A percentile compares a stretch with the other conserved stretches of the same genome.
These are phyloP conservation scores for Babylonia areolata DNA, from an alignment of 1,140 invertebrate genomes.

Conservation along the genomic window DNA sequence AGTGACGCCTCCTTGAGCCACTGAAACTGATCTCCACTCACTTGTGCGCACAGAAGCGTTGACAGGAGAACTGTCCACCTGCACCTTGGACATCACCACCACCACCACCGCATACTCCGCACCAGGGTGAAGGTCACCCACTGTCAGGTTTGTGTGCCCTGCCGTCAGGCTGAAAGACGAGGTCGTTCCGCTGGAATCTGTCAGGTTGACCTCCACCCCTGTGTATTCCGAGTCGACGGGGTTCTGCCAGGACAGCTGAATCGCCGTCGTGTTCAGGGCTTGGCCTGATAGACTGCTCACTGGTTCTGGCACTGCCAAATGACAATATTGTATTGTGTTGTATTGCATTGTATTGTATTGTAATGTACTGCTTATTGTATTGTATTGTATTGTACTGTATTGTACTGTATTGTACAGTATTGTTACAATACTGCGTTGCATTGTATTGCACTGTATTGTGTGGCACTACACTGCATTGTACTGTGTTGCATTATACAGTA, in stretches of 20 bases:
- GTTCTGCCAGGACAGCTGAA: constrained; percentile 43
- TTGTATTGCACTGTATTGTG: too few species aligned
- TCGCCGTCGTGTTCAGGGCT: constrained; percentile 44
- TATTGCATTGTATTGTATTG: too few species aligned
- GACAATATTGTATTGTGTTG: not conserved
- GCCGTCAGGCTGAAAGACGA: constrained; percentile 14
- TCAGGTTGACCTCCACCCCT: constrained; percentile 44
- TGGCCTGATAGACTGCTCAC: constrained; percentile 45
- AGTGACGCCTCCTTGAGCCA: too few species aligned
- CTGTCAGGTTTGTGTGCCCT: constrained; percentile 17
- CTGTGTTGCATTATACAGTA: too few species aligned
- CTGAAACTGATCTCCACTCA: constrained; percentile 47
- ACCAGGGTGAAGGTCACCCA: constrained; percentile 46
- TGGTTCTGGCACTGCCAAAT: constrained; percentile 53
- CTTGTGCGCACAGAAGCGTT: constrained; percentile 46
- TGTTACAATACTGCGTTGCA: not conserved
- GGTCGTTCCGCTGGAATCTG: constrained; percentile 18
- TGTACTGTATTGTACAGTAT: not conserved
- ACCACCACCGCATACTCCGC: constrained; percentile 46
- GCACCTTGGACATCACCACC: constrained; percentile 27
- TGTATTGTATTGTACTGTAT: not conserved
- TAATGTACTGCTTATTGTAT: not conserved
- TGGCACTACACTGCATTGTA: too few species aligned
- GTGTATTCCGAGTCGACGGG: constrained; percentile 45
- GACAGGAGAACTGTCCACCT: constrained; percentile 37